Conservation (phyloP, 2,797 vertebrate species). For the Gastrophryne carolinensis region DNA sequence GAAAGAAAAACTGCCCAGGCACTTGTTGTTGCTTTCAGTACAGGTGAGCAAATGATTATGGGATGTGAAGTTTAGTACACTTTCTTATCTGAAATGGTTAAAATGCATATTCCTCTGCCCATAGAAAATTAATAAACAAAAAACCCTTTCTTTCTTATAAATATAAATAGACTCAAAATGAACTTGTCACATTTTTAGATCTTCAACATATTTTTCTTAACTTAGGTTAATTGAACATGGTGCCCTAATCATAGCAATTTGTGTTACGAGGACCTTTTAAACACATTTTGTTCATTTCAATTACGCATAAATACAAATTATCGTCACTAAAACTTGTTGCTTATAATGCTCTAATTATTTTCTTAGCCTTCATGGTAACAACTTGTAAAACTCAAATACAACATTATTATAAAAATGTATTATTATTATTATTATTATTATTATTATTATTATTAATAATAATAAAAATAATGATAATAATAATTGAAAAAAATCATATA, state of each 20-base stretch:
- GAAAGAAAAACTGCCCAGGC: no score
- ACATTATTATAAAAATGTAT: background rate
- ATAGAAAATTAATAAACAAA: no score
- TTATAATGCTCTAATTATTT: background rate
- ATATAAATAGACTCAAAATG: no score
- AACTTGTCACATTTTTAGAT: background rate
- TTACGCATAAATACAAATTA: background rate
- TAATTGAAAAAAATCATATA: no score
- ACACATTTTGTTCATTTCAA: background rate
- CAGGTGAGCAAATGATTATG: no score
- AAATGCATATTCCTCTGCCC: no score
- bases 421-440: no score
- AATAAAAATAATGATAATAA: background rate
- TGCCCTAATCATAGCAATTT: background rate
- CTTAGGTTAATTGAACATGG: background rate
- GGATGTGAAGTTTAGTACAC: no score
- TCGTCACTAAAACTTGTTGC: background rate
- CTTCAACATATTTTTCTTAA: background rate
- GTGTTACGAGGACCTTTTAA: background rate
- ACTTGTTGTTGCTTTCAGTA: no score
- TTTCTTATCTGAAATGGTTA: no score
- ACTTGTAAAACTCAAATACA: background rate
- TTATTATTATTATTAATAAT: background rate
- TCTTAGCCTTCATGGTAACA: background rate
- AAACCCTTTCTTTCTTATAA: no score